Base-by-base conservation (phyloP, 2,113 vertebrate genomes). In the Syngnathus floridae region DNA sequence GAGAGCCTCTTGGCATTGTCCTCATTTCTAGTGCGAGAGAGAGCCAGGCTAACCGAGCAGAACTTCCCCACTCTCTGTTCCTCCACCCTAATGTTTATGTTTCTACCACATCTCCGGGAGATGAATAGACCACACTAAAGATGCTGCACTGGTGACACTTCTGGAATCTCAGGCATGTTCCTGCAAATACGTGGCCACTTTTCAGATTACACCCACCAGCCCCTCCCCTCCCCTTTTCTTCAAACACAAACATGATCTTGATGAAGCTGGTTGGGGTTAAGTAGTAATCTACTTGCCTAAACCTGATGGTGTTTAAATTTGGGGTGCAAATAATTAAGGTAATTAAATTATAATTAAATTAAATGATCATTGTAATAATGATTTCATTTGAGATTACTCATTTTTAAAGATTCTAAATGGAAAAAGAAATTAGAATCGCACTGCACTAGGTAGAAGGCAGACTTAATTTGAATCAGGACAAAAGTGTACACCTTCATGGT, bases 81-180 rank as follows among this genome's bases (percentile, higher is more conserved):
- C 60, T 62, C 57, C 37, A n/a, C 58, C 65, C 65, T 65, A 17
- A 72, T 77, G 60, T 77, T 67, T 73, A 64, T 74, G 46, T 77
- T 74, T 80, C 72, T 66, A 35, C 73, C 59, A 14, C 60, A 70
- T 71, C 61, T 76, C 52, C 65, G 5, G 41, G 31, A 66, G 37
- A 70, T 72, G 75, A 73, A 71, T 37, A 69, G 77, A 80, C 72
- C 79, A 65, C 75, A 82, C 16, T 21, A 71, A 70, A 64, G 74
- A 79, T 62, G 51, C 75, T 81, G 75, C 78, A 69, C 68, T 62
- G 72, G 77, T 76, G 69, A 82, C 79, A 81, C 70, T 73, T 73
- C 66, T 86, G 83, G 83, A 84, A 88, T 87, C 74, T 67, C 62
- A 70, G 77, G 80, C 83, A 84, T 84, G 73, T 60, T 61, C 66